Evolutionary conservation across 2,888 invertebrate species (phyloP), one percentile per base, ranked within the genome.

Genomic region (Tiphia femorata): DNA sequence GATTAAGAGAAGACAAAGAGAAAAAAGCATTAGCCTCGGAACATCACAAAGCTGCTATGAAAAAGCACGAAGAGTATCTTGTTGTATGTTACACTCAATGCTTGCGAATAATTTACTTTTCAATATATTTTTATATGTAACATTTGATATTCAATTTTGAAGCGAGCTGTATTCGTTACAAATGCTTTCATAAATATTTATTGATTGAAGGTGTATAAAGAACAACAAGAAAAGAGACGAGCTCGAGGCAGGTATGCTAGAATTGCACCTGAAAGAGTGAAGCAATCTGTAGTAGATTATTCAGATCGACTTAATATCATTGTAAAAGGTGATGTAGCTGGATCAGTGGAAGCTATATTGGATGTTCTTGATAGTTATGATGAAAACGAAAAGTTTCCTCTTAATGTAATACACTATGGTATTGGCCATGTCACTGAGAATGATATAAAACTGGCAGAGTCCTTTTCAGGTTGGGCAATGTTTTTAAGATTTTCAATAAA

Each of bases 261-360:
- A 10, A 3, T 29, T 14, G 0, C 17, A 27, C 3, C 5, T 1
- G 30, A 27, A 21, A 8, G n/a, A 30, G 38, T 21, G n/a, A 25
- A 42, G 14, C 17, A 1, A 1, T 5, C 7, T 19, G 6, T 19
- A 64, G 86, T 85, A 25, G 87, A 91, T 64, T 87, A 86, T 19
- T 81, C 84, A 2, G 88, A 87, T 0, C 84, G 82, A 58, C 79
- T 92, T 49, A 88, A 87, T 68, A 83, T 92, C 6, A 79, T 93
- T 2, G 77, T 93, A 3, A 91, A 92, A 88, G 92, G 94, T 17
- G 99, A 99, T 85, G 98, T 98, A 1, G 93, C 95, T 82, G 99
- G 99, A 0, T 96, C 97, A 0, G 90, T 98, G 37, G 98, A 99
- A 83, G 98, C 98, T 0, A 93, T 99, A 63, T 83, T 97, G 61